Conservation (phyloP, 1,140 invertebrate species). For the Oppia nitens region DNA sequence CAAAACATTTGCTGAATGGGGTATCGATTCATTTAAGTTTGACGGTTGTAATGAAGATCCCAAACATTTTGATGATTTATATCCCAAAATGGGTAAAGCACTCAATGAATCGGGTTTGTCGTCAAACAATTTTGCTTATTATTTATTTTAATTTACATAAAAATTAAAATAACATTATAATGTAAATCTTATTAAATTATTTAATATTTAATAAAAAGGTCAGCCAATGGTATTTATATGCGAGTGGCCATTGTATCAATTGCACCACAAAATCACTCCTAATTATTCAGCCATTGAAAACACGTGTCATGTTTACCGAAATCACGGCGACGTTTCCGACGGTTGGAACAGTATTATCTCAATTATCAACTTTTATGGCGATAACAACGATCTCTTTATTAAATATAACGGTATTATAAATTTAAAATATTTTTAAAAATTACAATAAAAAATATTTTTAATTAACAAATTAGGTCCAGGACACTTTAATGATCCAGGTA, state of each 20-base stretch:
- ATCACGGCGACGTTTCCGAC: conserved; percentile 39
- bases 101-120: conserved; percentile 28
- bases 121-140: background rate
- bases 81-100: conserved; percentile 27
- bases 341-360: conserved; percentile 33
- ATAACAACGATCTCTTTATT: conserved; percentile 33
- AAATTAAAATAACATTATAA: too few relatives aligned
- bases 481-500: conserved; percentile 30
- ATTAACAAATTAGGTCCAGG: conserved; percentile 30
- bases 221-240: conserved; percentile 31
- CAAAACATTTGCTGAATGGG: conserved; percentile 41
- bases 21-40: conserved; percentile 40
- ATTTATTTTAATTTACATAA: background rate
- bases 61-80: conserved; percentile 24
- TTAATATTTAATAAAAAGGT: conserved; percentile 20
- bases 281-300: conserved; percentile 35
- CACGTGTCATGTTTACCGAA: conserved; percentile 42
- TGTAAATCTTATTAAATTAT: too few relatives aligned
- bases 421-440: conserved; percentile 34
- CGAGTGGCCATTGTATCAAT: conserved; percentile 31
- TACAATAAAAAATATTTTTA: background rate
- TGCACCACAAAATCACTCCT: conserved; percentile 24
- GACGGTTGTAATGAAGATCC: conserved; percentile 41
- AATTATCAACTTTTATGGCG: conserved; percentile 39
- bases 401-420: conserved; percentile 36